Evolutionary conservation across 2,888 invertebrate genomes (phyloP), one percentile per base, ranked within the genome.

Genomic region (Sussaba pulchella): DNA sequence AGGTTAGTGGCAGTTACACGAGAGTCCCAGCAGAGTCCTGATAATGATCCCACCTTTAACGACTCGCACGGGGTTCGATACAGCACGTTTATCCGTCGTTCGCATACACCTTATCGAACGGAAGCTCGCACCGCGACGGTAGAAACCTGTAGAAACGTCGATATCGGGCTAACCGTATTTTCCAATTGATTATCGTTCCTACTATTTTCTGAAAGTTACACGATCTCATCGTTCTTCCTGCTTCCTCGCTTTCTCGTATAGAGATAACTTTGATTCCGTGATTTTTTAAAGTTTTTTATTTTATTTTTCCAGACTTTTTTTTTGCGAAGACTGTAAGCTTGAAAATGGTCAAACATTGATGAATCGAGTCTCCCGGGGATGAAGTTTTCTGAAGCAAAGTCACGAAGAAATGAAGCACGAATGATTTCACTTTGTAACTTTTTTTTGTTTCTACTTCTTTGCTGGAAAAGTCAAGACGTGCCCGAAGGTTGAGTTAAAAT

Each of bases 1-100:
- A 57, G 43, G 36, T 41, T 54, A 70, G 31, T 17, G 24, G 26
- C 21, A 21, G 63, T 54, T 21, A 57, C 69, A 64, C 69, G 57
- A 70, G 69, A 70, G 74, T 74, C 78, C 74, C 73, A 64, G 74
- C 57, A 79, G 73, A 78, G 57, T 64, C 41, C 57, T 41, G 73
- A 74, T 79, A 79, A 79, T 79, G 73, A 79, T 54, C 57, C 63
- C 26, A 24, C 47, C 67, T 69, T 74, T 47, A 57, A 74, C 73
- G 14, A 64, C 57, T 45, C 36, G 50, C 36, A 54, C 24, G 57
- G 26, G 50, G 69, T 21, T 74, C 26, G 19, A 47, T 41, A 39
- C 12, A 67, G 70, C 21, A 54, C 21, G 52, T 14, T 17, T 57
- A 19, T 9, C 45, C 19, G 47, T 57, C 10, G 14, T 21, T 10